These are phyloP conservation scores for Catocala sponsa DNA, from an alignment of 2,888 invertebrate species.

Conservation along the genomic window DNA sequence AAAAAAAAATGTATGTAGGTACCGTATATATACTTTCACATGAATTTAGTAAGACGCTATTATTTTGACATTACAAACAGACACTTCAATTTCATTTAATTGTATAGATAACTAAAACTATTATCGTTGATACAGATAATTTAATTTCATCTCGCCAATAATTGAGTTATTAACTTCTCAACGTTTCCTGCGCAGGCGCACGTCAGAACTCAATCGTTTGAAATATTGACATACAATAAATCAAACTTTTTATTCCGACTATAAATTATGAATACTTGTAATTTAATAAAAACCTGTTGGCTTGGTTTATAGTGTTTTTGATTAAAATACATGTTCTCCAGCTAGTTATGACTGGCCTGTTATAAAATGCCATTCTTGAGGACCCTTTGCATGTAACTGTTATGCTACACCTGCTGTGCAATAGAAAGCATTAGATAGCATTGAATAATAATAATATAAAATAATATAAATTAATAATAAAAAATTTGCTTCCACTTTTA, in stretches of 20 bases:
- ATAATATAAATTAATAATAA: no score
- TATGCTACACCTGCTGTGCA: no score
- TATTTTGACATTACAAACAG: no score
- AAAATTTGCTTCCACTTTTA: no score
- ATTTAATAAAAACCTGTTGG: constrained; percentile 11
- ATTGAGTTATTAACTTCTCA: constrained; percentile 1
- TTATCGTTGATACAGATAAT: neutral
- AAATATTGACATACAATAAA: constrained; percentile 12
- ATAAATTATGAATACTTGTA: constrained; percentile 9
- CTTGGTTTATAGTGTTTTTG: constrained; percentile 11
- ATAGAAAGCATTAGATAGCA: no score
- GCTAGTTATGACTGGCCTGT: neutral
- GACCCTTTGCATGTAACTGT: no score
- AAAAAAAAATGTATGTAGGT: neutral
- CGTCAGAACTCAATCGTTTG: constrained; percentile 12
- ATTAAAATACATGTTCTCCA: neutral
- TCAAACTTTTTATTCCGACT: constrained; percentile 6
- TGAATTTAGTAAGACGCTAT: no score
- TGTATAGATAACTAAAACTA: neutral
- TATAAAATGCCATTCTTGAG: neutral
- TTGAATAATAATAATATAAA: no score
- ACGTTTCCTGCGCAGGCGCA: constrained; percentile 12
- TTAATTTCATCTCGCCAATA: constrained; percentile 13
- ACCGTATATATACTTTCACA: no score
- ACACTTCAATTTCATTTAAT: no score